These are phyloP conservation scores for Acanthosepion pharaonis DNA, from an alignment of 2,888 invertebrate species.

Conservation along the genomic window DNA sequence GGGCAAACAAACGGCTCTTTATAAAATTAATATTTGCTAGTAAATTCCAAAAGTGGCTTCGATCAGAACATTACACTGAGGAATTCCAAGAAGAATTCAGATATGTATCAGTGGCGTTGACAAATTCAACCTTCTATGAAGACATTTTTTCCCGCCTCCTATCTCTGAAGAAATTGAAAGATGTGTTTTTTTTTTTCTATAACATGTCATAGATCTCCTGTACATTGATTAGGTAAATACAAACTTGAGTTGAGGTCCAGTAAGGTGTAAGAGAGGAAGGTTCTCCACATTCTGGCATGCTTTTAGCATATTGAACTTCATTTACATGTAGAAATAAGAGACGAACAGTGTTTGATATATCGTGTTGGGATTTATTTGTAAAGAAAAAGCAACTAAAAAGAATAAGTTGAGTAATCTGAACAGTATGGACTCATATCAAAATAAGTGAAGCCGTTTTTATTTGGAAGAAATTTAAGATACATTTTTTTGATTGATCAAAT, in stretches of 20 bases:
- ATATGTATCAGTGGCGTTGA: not conserved
- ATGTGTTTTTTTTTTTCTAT: not conserved
- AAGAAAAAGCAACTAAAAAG: not conserved
- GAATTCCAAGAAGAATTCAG: not conserved
- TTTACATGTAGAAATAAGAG: not conserved
- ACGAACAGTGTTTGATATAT: not conserved
- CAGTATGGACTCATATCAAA: no score
- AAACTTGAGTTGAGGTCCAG: not conserved
- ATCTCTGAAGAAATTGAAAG: not conserved
- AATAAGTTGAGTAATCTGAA: not conserved
- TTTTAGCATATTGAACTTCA: not conserved
- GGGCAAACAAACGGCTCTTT: not conserved
- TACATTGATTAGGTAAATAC: not conserved
- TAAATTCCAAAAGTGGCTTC: not conserved
- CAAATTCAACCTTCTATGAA: not conserved
- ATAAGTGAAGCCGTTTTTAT: no score
- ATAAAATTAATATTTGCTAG: not conserved
- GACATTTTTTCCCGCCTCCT: not conserved
- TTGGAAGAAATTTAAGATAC: no score
- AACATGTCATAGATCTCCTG: not conserved
- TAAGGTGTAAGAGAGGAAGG: not conserved
- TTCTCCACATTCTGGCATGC: not conserved
- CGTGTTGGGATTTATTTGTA: not conserved
- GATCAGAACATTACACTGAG: not conserved
- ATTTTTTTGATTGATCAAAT: no score